Evolutionary conservation across 2,797 vertebrate species (phyloP).

Genomic region (Bucorvus abyssinicus): DNA sequence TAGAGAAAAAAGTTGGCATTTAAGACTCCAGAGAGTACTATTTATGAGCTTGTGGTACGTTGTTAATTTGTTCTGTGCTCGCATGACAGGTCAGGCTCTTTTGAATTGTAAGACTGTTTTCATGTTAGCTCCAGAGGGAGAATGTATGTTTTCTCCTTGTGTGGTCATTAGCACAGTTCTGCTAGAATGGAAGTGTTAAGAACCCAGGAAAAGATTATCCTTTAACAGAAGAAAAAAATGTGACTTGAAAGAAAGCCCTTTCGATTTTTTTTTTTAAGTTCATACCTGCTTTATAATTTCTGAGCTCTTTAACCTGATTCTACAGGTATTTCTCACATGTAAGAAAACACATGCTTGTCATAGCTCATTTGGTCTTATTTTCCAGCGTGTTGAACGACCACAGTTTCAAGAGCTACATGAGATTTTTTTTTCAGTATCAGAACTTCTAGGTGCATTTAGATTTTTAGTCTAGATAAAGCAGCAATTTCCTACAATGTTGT

Average conservation of each 20-base stretch:
- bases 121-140: conserved; percentile 46
- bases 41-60: conserved; percentile 62
- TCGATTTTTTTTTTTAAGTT: background rate
- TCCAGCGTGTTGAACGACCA: background rate
- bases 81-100: conserved; percentile 37
- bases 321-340: background rate
- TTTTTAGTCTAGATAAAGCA: background rate
- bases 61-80: conserved; percentile 64
- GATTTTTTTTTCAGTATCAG: background rate
- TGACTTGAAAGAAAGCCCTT: background rate
- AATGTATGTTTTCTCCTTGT: conserved; percentile 66
- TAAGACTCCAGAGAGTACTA: conserved; percentile 40
- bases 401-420: background rate
- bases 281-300: background rate
- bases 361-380: background rate
- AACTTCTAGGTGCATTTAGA: background rate
- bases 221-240: background rate
- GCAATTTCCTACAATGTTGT: background rate
- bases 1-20: conserved; percentile 31
- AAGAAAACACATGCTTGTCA: background rate
- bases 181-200: conserved; percentile 7
- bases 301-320: background rate
- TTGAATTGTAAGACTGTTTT: conserved; percentile 53
- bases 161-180: conserved; percentile 64
- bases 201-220: background rate